phyloP scores from a whole-genome alignment of 1,140 invertebrate species.

The Ptiloglossa arizonensis region DNA sequence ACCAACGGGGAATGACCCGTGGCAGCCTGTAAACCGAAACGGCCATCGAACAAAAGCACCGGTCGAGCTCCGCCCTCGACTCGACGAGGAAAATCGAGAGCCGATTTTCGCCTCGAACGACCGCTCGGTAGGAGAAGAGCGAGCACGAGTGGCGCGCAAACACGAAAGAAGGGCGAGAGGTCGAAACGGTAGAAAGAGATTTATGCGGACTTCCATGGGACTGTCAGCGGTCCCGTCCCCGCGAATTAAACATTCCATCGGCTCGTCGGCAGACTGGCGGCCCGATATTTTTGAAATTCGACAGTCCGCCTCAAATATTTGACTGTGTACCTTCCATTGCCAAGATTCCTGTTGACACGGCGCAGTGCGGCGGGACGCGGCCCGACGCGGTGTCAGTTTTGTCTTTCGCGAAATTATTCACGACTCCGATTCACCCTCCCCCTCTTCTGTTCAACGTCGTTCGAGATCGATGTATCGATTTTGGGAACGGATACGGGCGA shows the following conservation, averaged over 20 bases:
- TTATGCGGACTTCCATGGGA: slow-evolving; percentile 40
- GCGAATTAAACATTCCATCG: slow-evolving; percentile 66
- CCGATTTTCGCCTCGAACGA: slow-evolving; percentile 21
- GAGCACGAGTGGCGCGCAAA: no score
- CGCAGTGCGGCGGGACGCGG: no score
- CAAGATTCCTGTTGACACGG: slow-evolving; percentile 72
- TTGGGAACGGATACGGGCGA: not conserved
- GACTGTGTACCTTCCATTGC: slow-evolving; percentile 73
- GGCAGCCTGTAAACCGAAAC: slow-evolving; percentile 46
- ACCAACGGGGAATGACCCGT: not conserved
- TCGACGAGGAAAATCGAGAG: slow-evolving; percentile 51
- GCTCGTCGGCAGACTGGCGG: slow-evolving; percentile 43
- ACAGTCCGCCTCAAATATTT: slow-evolving; percentile 71
- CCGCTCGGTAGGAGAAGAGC: slow-evolving; percentile 22
- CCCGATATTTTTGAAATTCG: slow-evolving; percentile 72
- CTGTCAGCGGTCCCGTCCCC: slow-evolving; percentile 9
- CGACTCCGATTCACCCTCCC: no score
- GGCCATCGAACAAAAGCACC: slow-evolving; percentile 57
- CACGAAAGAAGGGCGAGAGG: slow-evolving; percentile 47
- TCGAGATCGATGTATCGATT: slow-evolving; percentile 60
- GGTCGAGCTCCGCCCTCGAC: slow-evolving; percentile 44
- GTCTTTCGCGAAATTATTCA: slow-evolving; percentile 69
- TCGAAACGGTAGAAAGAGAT: slow-evolving; percentile 46
- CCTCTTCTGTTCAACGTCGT: slow-evolving; percentile 24
- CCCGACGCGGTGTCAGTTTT: slow-evolving; percentile 67